Evolutionary conservation across 1,140 invertebrate genomes (phyloP), one percentile per base, ranked within the genome.

Genomic region (Drosophila seguyi): DNA sequence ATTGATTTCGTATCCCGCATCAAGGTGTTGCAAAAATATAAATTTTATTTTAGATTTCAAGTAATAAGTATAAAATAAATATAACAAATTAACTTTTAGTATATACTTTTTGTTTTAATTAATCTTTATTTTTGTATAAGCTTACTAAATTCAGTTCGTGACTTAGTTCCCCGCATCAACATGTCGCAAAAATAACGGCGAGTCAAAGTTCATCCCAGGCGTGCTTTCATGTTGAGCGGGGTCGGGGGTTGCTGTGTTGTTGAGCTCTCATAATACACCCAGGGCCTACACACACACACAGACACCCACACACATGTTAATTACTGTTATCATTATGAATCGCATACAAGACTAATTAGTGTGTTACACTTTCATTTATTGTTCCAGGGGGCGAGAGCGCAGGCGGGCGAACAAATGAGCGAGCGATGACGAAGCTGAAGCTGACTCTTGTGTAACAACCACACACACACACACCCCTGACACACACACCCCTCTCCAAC

Each of bases 251-350:
- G 11, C 31, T 42, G 38, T 71, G 16, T 39, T 39, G 72, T 53
- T 25, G 25, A 67, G 61, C 53, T 38, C 59, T 75, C 60, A 66
- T 57, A 58, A 58, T 60, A 59, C 59, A 60, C 62, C 56, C 53
- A 60, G 41, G 47, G 10, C 25, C 47, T n/a, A 48, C 60, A 71
- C 25, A 50, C 39, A 31, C 44, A 48, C 36, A 60, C 29, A 50
- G 34, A 31, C 44, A 48, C 36, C 56, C 29, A 63, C 60, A 80
- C 56, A 73, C 75, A 69, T 90, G 87, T 81, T 90, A 90, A 90
- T 90, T 90, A 81, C 85, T 90, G 85, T 85, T 90, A 90, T 90
- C 85, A 79, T 90, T 90, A 90, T 90, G 85, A 90, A 85, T 90
- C 85, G 81, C 78, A 90, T 79, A 85, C 86, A 85, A 55, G 60